Conservation (phyloP, 2,888 invertebrate species). For the Rhagonycha fulva region DNA sequence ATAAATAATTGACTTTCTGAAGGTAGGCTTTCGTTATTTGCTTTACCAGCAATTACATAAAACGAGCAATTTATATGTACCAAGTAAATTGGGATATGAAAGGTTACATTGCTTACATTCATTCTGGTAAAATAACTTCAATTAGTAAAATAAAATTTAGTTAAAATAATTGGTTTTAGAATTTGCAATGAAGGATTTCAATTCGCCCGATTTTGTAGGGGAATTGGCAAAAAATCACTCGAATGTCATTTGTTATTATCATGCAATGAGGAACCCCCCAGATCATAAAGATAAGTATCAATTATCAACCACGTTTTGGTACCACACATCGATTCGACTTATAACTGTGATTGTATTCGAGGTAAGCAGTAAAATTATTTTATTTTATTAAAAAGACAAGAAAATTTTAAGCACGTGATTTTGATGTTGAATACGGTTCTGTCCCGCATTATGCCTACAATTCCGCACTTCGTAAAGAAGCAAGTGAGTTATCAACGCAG, state of each 20-base stretch:
- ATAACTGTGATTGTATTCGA: constrained; percentile 66
- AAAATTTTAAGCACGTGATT: constrained; percentile 5
- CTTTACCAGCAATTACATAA: constrained; percentile 44
- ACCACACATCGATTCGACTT: constrained; percentile 60
- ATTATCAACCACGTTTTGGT: constrained; percentile 60
- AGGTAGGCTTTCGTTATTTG: constrained; percentile 48
- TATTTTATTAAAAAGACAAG: neutral
- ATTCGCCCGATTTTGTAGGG: neutral
- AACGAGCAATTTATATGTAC: constrained; percentile 34
- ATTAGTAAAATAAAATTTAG: neutral
- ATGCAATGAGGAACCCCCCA: constrained; percentile 50
- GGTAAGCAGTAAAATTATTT: constrained; percentile 48
- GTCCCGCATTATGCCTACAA: neutral
- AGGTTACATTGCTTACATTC: constrained; percentile 39
- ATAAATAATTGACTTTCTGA: constrained; percentile 3
- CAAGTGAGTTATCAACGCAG: neutral
- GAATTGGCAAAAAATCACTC: neutral
- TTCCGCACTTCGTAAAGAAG: neutral
- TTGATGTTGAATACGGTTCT: constrained; percentile 3
- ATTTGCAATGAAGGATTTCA: constrained; percentile 36
- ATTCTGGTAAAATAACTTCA: constrained; percentile 40
- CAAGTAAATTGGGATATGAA: constrained; percentile 15
- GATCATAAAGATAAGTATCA: constrained; percentile 45
- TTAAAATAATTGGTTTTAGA: constrained; percentile 32
- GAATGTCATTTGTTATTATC: constrained; percentile 49